phyloP scores from a whole-genome alignment of 2,888 invertebrate species.

The Heliconius ismenius region DNA sequence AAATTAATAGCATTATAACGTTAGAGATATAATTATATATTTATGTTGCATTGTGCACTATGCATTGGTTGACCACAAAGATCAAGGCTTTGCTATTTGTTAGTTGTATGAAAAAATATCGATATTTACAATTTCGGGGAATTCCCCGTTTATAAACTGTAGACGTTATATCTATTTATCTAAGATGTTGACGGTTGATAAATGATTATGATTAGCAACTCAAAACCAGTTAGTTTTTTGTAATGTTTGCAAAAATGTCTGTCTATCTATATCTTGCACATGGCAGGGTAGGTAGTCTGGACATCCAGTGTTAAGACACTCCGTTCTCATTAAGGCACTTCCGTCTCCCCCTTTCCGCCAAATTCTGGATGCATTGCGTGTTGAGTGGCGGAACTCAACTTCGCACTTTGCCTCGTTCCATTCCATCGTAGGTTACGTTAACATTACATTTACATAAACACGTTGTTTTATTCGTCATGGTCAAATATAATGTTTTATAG shows the following conservation, averaged over 20 bases:
- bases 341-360: no score
- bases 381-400: no score
- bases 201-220: neutral
- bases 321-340: no score
- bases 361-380: no score
- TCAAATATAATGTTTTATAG: constrained; percentile 1
- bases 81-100: neutral
- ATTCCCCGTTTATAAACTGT: neutral
- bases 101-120: neutral
- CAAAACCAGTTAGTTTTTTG: neutral
- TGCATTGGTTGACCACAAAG: neutral
- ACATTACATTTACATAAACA: constrained; percentile 1
- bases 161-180: neutral
- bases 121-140: neutral
- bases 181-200: neutral
- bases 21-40: neutral
- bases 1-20: neutral
- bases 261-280: no score
- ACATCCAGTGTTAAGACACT: neutral
- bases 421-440: neutral
- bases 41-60: neutral
- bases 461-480: constrained; percentile 11
- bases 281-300: neutral
- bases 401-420: no score
- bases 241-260: neutral